Base-by-base conservation (phyloP, 2,888 invertebrate genomes). In the Drosophila picticornis region DNA sequence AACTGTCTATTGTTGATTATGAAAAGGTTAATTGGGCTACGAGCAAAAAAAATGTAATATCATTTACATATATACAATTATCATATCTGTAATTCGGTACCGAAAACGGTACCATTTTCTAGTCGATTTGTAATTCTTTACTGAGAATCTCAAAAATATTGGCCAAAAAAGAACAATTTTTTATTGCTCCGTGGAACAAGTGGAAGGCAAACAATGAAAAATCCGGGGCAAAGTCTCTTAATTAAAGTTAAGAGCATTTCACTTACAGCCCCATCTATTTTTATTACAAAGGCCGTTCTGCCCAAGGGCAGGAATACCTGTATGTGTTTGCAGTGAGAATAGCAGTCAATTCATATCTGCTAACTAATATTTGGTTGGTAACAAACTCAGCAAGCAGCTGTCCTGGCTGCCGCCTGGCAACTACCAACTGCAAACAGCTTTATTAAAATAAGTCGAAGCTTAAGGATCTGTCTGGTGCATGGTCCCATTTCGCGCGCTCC, bases 401-500 rank as follows among this genome's bases (percentile, higher is more conserved):
- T 80, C 76, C 65, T 55, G 59, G 34, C 38, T 58, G 68, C 56
- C 64, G 64, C 34, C 57, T 58, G 38, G 73, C 50, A 65, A 56
- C 55, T 32, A 25, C 16, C 56, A 50, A 34, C 48, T n/a, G 31
- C 53, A 22, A 66, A 75, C 80, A 80, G 69, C 80, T 83, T 75
- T 71, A 83, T 83, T 81, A 58, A 83, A 84, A 80, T 74, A 75
- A 75, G 82, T 67, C 72, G 55, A 63, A 67, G 72, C 69, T 82
- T 75, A 79, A 69, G 63, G 67, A 65, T 63, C 72, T 67, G 75
- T 67, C 67, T 67, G 69, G 66, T 87, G 85, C 88, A 83, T 85
- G 83, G 83, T 87, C 85, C 79, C 85, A 85, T 88, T 85, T 85
- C 70, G 69, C 71, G 62, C 81, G 81, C 72, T 73, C 70, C 64